Evolutionary conservation across 2,888 invertebrate species (phyloP).

Genomic region (Lochmaea crataegi): DNA sequence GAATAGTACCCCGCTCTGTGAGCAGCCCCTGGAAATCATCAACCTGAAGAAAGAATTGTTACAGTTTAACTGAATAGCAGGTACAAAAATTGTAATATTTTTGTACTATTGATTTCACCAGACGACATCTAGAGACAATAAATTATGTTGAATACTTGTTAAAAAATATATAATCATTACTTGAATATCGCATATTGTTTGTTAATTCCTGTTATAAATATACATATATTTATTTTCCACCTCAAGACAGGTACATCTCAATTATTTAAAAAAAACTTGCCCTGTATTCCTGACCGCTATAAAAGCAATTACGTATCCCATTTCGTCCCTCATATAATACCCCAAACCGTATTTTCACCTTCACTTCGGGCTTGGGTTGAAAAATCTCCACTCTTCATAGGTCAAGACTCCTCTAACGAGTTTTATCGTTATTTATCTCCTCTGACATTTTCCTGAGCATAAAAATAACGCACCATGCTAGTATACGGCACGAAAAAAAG

Average conservation of each 20-base stretch:
- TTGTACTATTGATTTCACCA: too few relatives aligned
- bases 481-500: background rate
- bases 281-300: background rate
- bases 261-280: background rate
- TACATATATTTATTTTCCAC: background rate
- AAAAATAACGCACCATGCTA: background rate
- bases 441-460: background rate
- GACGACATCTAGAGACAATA: too few relatives aligned
- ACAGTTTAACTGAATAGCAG: too few relatives aligned
- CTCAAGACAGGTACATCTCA: background rate
- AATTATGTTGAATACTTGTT: too few relatives aligned
- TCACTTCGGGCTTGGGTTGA: background rate
- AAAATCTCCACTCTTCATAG: background rate
- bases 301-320: conserved; percentile 1
- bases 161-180: too few relatives aligned
- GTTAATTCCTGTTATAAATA: too few relatives aligned
- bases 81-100: too few relatives aligned
- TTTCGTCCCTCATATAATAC: background rate
- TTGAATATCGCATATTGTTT: too few relatives aligned
- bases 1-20: too few relatives aligned
- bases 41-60: too few relatives aligned
- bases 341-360: background rate
- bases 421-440: background rate
- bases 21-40: too few relatives aligned
- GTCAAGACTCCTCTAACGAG: background rate